Conservation (phyloP, 2,113 vertebrate species). For the Petrocephalus zakoni region DNA sequence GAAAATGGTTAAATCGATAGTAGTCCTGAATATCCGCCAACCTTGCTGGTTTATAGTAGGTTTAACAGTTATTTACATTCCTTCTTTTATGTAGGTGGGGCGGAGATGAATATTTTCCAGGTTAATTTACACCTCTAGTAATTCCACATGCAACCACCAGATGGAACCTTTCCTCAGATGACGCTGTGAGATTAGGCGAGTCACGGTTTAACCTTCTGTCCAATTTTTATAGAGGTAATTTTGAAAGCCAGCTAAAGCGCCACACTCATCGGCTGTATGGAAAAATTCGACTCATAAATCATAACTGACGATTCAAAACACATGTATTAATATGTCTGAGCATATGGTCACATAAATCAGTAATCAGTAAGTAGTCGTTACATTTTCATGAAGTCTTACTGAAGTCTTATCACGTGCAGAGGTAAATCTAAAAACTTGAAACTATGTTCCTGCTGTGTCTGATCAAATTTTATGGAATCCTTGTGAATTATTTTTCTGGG, state of each 20-base stretch:
- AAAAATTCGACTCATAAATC: neutral
- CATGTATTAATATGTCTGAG: neutral
- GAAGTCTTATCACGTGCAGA: neutral
- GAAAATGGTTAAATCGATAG: neutral
- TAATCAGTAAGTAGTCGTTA: neutral
- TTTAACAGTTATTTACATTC: neutral
- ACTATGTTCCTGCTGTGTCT: neutral
- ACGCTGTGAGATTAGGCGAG: neutral
- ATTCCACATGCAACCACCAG: neutral
- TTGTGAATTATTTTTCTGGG: neutral
- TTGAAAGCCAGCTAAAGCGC: neutral
- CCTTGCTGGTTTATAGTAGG: neutral
- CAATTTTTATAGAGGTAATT: neutral
- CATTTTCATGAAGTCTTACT: neutral
- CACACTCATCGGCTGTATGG: neutral
- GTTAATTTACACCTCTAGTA: neutral
- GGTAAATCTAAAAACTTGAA: neutral
- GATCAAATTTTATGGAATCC: neutral
- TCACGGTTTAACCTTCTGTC: neutral
- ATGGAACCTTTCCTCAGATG: neutral
- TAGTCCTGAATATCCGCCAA: neutral
- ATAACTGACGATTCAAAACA: neutral
- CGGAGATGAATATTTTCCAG: neutral
- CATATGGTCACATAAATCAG: neutral
- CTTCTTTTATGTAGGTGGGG: neutral